These are phyloP conservation scores for Lepisosteus oculatus DNA, from an alignment of 2,113 vertebrate species.

Conservation along the genomic window DNA sequence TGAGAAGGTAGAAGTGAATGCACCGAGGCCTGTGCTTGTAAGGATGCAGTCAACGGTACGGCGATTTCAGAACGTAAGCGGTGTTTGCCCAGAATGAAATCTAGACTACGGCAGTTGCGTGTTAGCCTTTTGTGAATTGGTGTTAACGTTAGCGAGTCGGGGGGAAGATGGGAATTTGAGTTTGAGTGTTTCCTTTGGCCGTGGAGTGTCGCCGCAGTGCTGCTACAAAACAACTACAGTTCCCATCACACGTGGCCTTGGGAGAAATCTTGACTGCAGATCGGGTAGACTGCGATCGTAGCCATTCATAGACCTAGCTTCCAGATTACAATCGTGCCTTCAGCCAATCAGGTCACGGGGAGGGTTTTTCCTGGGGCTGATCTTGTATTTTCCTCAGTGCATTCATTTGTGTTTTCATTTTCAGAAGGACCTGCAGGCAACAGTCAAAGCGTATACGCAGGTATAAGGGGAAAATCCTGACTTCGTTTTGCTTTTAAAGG, in stretches of 20 bases:
- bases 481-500: background rate
- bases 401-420: conserved; percentile 13
- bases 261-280: background rate
- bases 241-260: background rate
- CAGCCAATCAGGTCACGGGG: conserved; percentile 3
- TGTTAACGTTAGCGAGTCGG: no score
- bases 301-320: background rate
- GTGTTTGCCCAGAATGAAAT: background rate
- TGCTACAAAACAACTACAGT: background rate
- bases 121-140: background rate
- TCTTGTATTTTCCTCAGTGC: background rate
- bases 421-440: background rate
- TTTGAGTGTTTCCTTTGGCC: background rate
- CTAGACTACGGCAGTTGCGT: background rate
- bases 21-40: conserved; percentile 5
- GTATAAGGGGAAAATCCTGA: background rate
- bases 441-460: background rate
- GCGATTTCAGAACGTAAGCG: background rate
- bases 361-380: background rate
- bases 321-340: background rate
- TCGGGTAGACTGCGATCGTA: background rate
- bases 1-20: background rate
- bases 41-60: background rate
- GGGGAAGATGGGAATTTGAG: background rate
- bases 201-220: background rate